phyloP scores from a whole-genome alignment of 1,140 invertebrate genomes.

The roundworm (Caenorhabditis elegans) region DNA sequence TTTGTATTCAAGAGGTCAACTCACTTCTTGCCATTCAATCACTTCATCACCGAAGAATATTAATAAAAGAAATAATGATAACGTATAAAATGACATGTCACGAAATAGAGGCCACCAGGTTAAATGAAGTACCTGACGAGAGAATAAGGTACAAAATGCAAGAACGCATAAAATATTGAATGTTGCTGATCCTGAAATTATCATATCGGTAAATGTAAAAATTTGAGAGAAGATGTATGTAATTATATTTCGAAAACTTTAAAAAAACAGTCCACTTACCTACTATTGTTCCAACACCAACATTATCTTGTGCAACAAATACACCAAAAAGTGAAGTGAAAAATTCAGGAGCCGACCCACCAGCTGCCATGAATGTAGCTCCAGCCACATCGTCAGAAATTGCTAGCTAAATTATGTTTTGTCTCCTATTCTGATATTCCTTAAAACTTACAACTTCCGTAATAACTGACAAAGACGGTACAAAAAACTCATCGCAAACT shows the following conservation, averaged over 20 bases:
- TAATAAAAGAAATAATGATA: constrained; percentile 67
- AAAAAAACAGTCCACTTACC: constrained; percentile 40
- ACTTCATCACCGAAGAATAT: constrained; percentile 67
- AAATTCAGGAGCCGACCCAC: constrained; percentile 82
- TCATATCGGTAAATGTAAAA: too few relatives aligned
- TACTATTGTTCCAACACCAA: constrained; percentile 67
- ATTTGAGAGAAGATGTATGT: neutral
- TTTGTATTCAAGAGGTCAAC: too few relatives aligned
- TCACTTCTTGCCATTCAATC: neutral
- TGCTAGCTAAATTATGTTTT: constrained; percentile 74
- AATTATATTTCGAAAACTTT: too few relatives aligned
- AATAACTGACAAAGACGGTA: constrained; percentile 87
- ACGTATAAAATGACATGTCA: constrained; percentile 68
- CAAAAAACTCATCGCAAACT: constrained; percentile 71
- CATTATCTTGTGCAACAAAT: constrained; percentile 88
- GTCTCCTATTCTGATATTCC: too few relatives aligned
- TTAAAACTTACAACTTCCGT: constrained; percentile 73
- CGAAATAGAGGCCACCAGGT: constrained; percentile 71
- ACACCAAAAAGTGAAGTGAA: constrained; percentile 87
- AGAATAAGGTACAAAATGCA: constrained; percentile 74
- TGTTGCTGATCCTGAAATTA: constrained; percentile 62
- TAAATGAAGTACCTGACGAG: constrained; percentile 84
- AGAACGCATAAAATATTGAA: constrained; percentile 65
- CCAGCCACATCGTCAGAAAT: constrained; percentile 86
- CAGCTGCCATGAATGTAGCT: constrained; percentile 87